Evolutionary conservation across 2,888 invertebrate species (phyloP), one percentile per base, ranked within the genome.

Genomic region (Heteropelma amictum): DNA sequence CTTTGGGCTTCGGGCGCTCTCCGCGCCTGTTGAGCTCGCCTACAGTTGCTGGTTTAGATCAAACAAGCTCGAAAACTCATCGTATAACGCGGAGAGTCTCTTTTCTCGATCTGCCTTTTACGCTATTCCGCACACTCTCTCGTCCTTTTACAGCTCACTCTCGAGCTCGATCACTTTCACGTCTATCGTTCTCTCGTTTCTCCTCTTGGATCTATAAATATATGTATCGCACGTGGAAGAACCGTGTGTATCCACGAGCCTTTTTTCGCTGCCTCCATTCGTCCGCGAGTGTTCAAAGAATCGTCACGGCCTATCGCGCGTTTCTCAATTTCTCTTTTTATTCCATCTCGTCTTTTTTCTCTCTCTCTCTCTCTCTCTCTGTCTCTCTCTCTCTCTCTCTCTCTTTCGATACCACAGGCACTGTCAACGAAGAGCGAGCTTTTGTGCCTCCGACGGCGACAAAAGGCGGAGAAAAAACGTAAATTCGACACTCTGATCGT

Each of bases 21-120:
- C 23, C 26, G 47, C 51, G 75, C 67, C 61, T 56, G 65, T 75
- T 75, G 67, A 72, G 67, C 75, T 40, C n/a, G n/a, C 40, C 38
- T 8, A 40, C 40, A 54, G 1, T 12, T 30, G 45, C 33, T 35
- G 45, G 21, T 58, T 56, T 51, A 68, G 67, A 76, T 76, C 75
- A 76, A 76, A 72, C 72, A 76, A 61, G 65, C 72, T 53, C 64
- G 58, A 72, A 76, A 67, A 68, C 75, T 56, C 72, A 61, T 75
- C 75, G 61, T 49, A 42, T 49, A 38, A n/a, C n/a, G n/a, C n/a
- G n/a, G n/a, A n/a, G n/a, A n/a, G n/a, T n/a, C n/a, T 58, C 42
- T 40, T 68, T 70, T 49, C 61, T 54, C 45, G 60, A 68, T 73
- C 63, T 64, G 53, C 69, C 65, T 73, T 58, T 68, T 69, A 26